Percentiles rank a stretch among this genome's conserved stretches.
Conservation (phyloP, 2,888 invertebrate genomes). For the Nephrotoma guestfalica region DNA sequence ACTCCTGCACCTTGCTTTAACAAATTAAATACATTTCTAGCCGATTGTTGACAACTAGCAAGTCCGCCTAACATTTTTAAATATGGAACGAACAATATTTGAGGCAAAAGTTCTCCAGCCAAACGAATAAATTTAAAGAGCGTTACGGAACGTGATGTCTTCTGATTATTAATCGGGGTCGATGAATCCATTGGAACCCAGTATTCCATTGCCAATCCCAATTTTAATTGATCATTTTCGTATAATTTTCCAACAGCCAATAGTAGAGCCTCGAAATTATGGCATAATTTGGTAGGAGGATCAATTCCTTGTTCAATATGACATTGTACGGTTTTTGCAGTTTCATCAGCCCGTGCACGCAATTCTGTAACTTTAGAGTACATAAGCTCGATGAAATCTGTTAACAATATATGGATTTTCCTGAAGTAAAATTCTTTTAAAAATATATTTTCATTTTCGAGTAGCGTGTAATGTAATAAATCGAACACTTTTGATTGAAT, state of each 20-base stretch:
- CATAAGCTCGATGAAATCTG: slow-evolving; percentile 87
- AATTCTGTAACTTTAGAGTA: slow-evolving; percentile 76
- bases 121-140: slow-evolving; percentile 82
- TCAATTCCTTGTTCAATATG: slow-evolving; percentile 63
- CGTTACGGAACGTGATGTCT: slow-evolving; percentile 52
- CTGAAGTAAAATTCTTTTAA: slow-evolving; percentile 66
- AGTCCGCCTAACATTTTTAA: slow-evolving; percentile 74
- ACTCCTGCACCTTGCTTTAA: slow-evolving; percentile 48
- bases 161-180: slow-evolving; percentile 15
- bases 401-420: slow-evolving; percentile 68
- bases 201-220: slow-evolving; percentile 62
- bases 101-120: slow-evolving; percentile 73
- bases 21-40: slow-evolving; percentile 62
- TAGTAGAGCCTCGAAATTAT: slow-evolving; percentile 74
- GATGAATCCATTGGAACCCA: slow-evolving; percentile 42
- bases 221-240: slow-evolving; percentile 50
- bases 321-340: slow-evolving; percentile 60
- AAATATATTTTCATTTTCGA: slow-evolving; percentile 52
- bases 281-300: slow-evolving; percentile 52
- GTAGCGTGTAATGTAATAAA: slow-evolving; percentile 56
- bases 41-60: slow-evolving; percentile 59
- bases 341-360: slow-evolving; percentile 75
- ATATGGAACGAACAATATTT: slow-evolving; percentile 73
- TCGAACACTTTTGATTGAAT: slow-evolving; percentile 66
- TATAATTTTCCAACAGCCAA: slow-evolving; percentile 67